Percentiles rank a stretch among this genome's conserved stretches.
phyloP scores from a whole-genome alignment of 1,140 invertebrate species.

The Drosophila tani region DNA sequence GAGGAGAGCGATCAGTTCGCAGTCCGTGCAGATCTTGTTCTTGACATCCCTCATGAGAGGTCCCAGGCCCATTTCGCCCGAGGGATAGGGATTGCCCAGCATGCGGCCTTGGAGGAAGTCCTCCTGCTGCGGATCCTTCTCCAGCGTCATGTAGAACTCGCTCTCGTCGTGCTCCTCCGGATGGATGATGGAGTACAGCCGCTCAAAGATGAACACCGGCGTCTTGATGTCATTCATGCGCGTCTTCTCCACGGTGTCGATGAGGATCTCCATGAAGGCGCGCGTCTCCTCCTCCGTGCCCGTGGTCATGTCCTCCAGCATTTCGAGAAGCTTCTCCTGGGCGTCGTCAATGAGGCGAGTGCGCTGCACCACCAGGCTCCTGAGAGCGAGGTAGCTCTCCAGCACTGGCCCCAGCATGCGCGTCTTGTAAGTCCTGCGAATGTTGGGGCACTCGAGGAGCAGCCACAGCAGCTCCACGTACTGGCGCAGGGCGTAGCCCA shows the following conservation, averaged over 20 bases:
- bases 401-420: constrained; percentile 94
- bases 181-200: constrained; percentile 98
- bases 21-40: constrained; percentile 99
- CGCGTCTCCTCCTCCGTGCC: constrained; percentile 98
- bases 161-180: constrained; percentile 98
- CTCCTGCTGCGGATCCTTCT: constrained; percentile 99
- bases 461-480: constrained; percentile 94
- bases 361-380: constrained; percentile 96
- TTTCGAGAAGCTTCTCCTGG: constrained; percentile 96
- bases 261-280: constrained; percentile 98
- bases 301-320: constrained; percentile 98
- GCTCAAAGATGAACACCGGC: constrained; percentile 98
- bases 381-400: constrained; percentile 96
- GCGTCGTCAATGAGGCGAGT: constrained; percentile 98
- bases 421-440: constrained; percentile 95
- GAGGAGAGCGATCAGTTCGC: constrained; percentile 97
- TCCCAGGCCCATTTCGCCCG: constrained; percentile 95
- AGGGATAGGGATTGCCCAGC: constrained; percentile 99
- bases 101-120: constrained; percentile 99
- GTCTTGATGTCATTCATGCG: constrained; percentile 96
- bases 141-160: constrained; percentile 97
- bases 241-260: constrained; percentile 97
- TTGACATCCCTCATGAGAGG: constrained; percentile 99
- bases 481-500: constrained; percentile 95
- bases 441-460: constrained; percentile 92